These are phyloP conservation scores for Pristionchus maxplancki DNA, from an alignment of 2,888 invertebrate species.

Conservation along the genomic window DNA sequence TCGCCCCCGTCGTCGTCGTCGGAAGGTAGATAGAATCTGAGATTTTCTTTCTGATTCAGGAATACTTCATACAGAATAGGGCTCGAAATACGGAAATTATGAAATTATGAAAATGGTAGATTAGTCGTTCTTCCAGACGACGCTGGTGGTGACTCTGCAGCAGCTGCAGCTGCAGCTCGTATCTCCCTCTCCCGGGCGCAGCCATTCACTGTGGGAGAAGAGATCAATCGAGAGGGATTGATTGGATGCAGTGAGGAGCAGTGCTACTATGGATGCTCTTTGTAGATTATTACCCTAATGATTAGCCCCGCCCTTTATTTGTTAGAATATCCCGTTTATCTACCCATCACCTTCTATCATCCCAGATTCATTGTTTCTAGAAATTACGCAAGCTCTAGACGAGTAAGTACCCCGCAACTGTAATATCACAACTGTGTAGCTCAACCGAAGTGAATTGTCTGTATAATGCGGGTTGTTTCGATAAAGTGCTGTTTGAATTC, in stretches of 20 bases:
- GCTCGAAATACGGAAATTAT: neutral
- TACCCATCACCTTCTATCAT: neutral
- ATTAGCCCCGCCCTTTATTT: neutral
- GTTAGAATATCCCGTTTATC: neutral
- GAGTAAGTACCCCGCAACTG: slow-evolving; percentile 10
- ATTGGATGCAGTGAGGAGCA: neutral
- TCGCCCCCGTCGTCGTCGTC: neutral
- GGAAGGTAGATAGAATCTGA: neutral
- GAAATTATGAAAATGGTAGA: too few relatives aligned
- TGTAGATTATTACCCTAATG: neutral
- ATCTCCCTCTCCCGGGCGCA: slow-evolving; percentile 4
- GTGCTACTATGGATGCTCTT: slow-evolving; percentile 22
- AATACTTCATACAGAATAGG: too few relatives aligned
- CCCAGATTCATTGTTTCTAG: neutral
- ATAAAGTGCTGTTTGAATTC: neutral
- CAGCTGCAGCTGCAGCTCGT: neutral
- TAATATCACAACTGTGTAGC: slow-evolving; percentile 2
- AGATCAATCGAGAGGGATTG: neutral
- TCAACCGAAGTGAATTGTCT: neutral
- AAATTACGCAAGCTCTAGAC: slow-evolving; percentile 5
- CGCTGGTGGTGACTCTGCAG: neutral
- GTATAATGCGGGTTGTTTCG: neutral
- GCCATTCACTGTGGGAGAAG: slow-evolving; percentile 28
- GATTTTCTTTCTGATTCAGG: too few relatives aligned
- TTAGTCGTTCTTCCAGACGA: neutral